A percentile compares a stretch with the other conserved stretches of the same genome.
Conservation (phyloP, 2,113 vertebrate genomes). For the Bettongia penicillata region DNA sequence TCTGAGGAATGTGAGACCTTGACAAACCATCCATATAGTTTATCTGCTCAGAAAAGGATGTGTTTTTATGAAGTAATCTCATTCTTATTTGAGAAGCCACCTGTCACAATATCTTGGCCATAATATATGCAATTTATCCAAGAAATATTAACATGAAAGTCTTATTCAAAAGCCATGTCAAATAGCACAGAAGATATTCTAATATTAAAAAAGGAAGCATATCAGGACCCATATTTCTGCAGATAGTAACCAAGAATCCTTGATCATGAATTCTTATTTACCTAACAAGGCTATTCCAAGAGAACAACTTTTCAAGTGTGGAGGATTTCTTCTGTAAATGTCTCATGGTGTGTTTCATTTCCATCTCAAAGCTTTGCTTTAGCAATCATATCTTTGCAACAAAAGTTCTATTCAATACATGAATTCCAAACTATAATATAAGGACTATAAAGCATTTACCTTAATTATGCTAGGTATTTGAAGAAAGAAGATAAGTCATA, state of each 20-base stretch:
- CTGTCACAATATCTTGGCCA: neutral
- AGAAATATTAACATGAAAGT: neutral
- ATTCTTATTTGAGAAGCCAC: neutral
- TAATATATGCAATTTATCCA: neutral
- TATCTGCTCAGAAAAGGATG: neutral
- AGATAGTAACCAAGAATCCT: neutral
- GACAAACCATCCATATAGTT: neutral
- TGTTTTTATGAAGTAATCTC: neutral
- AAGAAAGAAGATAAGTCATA: too few relatives aligned
- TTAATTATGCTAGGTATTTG: too few relatives aligned
- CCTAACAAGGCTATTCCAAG: neutral
- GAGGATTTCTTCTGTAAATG: neutral
- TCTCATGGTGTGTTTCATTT: neutral
- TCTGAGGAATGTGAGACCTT: neutral
- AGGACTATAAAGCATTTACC: too few relatives aligned
- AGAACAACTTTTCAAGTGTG: neutral
- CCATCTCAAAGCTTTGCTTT: neutral
- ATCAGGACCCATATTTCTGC: neutral
- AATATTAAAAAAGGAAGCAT: neutral
- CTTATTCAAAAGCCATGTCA: neutral
- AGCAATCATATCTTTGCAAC: too few relatives aligned
- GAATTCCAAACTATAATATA: neutral
- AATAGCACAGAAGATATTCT: neutral
- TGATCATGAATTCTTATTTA: neutral
- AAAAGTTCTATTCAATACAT: neutral